These are phyloP conservation scores for Agonopterix subpropinquella DNA, from an alignment of 2,888 invertebrate genomes.

Conservation along the genomic window DNA sequence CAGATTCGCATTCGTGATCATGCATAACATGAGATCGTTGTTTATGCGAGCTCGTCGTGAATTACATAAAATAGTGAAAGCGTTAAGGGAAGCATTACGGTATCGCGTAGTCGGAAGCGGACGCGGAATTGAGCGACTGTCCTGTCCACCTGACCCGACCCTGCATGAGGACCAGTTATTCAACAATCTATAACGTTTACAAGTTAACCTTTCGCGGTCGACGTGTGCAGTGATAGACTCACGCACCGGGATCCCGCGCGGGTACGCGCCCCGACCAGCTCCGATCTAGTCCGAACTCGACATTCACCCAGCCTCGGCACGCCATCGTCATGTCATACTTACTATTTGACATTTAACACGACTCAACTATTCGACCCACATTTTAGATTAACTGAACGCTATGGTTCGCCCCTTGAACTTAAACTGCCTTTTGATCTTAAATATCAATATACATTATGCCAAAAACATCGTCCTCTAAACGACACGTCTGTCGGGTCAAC, in stretches of 20 bases:
- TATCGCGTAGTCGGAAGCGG: constrained; percentile 54
- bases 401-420: constrained; percentile 32
- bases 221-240: constrained; percentile 10
- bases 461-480: too few species aligned
- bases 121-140: constrained; percentile 46
- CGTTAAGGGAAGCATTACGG: constrained; percentile 33
- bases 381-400: constrained; percentile 1
- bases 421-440: constrained; percentile 2
- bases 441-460: neutral
- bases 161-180: constrained; percentile 53
- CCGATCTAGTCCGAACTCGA: constrained; percentile 12
- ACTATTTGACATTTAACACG: constrained; percentile 43
- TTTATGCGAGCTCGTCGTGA: constrained; percentile 14
- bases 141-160: constrained; percentile 49
- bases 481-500: too few species aligned
- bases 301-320: constrained; percentile 39
- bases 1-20: constrained; percentile 21
- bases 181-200: constrained; percentile 52
- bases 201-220: constrained; percentile 46
- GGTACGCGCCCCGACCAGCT: constrained; percentile 1
- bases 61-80: constrained; percentile 59
- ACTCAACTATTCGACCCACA: constrained; percentile 22
- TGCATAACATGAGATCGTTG: constrained; percentile 19
- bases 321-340: constrained; percentile 15
- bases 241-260: constrained; percentile 14